These are phyloP conservation scores for Bombus affinis DNA, from an alignment of 1,140 invertebrate species.

Conservation along the genomic window DNA sequence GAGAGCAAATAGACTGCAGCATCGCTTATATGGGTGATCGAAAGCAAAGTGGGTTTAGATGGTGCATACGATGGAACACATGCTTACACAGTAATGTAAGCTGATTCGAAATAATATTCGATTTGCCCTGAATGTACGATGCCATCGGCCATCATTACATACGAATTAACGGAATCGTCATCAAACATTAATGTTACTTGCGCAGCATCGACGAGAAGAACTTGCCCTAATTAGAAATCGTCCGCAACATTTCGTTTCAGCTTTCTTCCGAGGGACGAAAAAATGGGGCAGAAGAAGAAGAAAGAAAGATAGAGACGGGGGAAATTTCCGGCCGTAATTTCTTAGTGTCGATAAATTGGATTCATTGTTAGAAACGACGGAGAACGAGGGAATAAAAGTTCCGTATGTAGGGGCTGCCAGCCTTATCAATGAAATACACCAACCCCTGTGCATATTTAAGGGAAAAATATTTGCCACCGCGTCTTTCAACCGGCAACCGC, in stretches of 20 bases:
- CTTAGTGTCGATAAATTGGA: slow-evolving; percentile 28
- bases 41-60: slow-evolving; percentile 52
- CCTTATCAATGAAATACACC: slow-evolving; percentile 30
- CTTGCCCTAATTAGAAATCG: background rate
- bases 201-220: background rate
- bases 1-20: slow-evolving; percentile 49
- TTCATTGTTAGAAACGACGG: background rate
- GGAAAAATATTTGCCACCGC: slow-evolving; percentile 26
- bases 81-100: slow-evolving; percentile 47
- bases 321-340: background rate
- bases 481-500: slow-evolving; percentile 11
- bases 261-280: background rate
- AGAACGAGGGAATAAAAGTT: slow-evolving; percentile 6
- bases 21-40: slow-evolving; percentile 58
- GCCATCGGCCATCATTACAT: slow-evolving; percentile 17
- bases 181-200: background rate
- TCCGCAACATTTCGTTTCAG: background rate
- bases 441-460: slow-evolving; percentile 20
- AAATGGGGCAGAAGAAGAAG: background rate
- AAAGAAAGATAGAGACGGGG: background rate
- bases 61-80: slow-evolving; percentile 18
- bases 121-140: slow-evolving; percentile 32
- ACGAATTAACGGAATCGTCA: slow-evolving; percentile 27
- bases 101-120: slow-evolving; percentile 61
- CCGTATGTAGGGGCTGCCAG: background rate